A percentile compares a stretch with the other conserved stretches of the same genome.
Conservation (phyloP, 2,113 vertebrate genomes). For the Cricetomys ansorgei region DNA sequence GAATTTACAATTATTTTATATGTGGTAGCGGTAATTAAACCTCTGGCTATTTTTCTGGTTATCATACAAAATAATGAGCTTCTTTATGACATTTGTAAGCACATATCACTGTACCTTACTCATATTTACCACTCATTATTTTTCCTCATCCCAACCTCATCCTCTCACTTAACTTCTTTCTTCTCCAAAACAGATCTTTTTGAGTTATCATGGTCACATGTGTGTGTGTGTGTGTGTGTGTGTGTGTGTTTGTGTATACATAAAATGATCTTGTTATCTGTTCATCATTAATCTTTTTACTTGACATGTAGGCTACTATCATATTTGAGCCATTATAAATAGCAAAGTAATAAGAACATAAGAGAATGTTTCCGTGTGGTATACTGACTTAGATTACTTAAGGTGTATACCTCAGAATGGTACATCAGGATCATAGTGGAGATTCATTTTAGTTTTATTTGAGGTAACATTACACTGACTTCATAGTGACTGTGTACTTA, state of each 20-base stretch:
- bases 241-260: neutral
- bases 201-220: neutral
- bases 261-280: no score
- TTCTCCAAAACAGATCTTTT: neutral
- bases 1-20: neutral
- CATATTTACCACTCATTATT: neutral
- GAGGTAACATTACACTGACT: neutral
- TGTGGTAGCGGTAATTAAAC: neutral
- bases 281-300: neutral
- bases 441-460: neutral
- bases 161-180: neutral
- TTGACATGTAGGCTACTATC: no score
- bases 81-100: neutral
- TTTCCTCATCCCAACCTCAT: neutral
- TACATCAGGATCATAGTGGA: neutral
- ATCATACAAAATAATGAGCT: neutral
- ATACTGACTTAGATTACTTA: neutral
- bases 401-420: neutral
- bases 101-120: neutral
- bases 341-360: neutral
- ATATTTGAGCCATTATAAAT: neutral
- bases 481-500: neutral
- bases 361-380: neutral
- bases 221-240: neutral
- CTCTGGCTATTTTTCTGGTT: neutral